Conservation (phyloP, 1,140 invertebrate species). For the Dolichoris vasculosae region DNA sequence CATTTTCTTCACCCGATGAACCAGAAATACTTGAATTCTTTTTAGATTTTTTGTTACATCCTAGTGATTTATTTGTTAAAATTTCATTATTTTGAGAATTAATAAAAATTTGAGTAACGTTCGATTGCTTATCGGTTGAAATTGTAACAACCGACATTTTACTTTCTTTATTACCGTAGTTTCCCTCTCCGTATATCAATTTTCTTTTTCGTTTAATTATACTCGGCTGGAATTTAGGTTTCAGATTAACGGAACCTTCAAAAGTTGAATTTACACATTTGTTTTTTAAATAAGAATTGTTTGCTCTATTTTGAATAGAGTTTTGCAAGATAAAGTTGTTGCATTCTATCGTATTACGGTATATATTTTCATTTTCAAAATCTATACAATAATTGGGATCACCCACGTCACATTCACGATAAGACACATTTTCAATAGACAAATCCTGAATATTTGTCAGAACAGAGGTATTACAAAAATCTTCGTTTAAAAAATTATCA, state of each 20-base stretch:
- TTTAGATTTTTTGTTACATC: slow-evolving; percentile 62
- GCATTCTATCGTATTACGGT: neutral
- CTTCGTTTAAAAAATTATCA: slow-evolving; percentile 24
- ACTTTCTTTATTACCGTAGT: slow-evolving; percentile 48
- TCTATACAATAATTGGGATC: neutral
- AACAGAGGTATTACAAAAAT: slow-evolving; percentile 38
- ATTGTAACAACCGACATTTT: slow-evolving; percentile 71
- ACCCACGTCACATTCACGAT: neutral
- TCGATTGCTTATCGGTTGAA: slow-evolving; percentile 70
- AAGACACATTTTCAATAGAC: slow-evolving; percentile 15
- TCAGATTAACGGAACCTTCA: neutral
- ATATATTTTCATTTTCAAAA: neutral
- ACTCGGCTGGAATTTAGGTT: slow-evolving; percentile 33
- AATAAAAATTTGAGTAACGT: slow-evolving; percentile 72
- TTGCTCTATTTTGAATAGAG: neutral
- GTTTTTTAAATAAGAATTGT: neutral
- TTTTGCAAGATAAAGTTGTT: neutral
- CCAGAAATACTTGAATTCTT: slow-evolving; percentile 6
- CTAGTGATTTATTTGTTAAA: slow-evolving; percentile 70
- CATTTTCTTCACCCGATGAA: slow-evolving; percentile 1
- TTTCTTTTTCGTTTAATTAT: slow-evolving; percentile 49
- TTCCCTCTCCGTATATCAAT: slow-evolving; percentile 48
- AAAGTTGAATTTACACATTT: neutral
- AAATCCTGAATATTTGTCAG: slow-evolving; percentile 2
- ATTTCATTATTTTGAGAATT: slow-evolving; percentile 70